Percentiles rank a stretch among this genome's conserved stretches.
Conservation (phyloP, 2,888 invertebrate genomes). For the Baccha elongata region DNA sequence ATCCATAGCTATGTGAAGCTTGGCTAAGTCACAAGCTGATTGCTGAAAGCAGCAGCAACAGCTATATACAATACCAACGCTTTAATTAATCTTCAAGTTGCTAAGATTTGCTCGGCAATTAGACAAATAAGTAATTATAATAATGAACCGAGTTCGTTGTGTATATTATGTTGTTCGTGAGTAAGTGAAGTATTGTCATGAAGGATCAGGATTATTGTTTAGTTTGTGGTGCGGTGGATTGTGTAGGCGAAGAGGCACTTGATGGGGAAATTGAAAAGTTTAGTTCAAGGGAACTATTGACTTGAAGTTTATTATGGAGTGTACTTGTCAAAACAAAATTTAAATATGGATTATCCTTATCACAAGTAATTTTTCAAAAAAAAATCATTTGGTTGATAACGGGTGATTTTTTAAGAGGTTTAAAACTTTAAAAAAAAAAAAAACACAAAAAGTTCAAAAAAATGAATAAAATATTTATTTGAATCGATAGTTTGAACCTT, state of each 20-base stretch:
- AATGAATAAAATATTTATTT: no score
- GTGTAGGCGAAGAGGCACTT: slow-evolving; percentile 15
- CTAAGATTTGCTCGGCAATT: slow-evolving; percentile 72
- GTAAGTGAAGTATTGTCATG: slow-evolving; percentile 38
- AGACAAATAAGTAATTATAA: slow-evolving; percentile 73
- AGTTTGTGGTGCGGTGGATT: slow-evolving; percentile 25
- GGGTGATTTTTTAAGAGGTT: no score
- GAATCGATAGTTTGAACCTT: no score
- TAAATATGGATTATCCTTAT: no score
- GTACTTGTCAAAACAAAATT: no score
- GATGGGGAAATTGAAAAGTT: slow-evolving; percentile 18
- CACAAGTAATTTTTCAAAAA: no score
- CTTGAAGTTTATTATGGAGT: no score
- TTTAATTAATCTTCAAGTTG: slow-evolving; percentile 72
- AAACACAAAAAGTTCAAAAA: no score
- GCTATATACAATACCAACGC: slow-evolving; percentile 13
- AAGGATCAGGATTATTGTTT: slow-evolving; percentile 45
- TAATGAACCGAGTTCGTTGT: slow-evolving; percentile 53
- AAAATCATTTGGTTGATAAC: no score
- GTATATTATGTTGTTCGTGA: slow-evolving; percentile 41
- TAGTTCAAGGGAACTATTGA: no score
- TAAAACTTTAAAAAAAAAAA: no score
- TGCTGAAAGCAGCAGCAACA: slow-evolving; percentile 10
- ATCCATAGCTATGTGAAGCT: background rate
- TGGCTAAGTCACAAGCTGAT: slow-evolving; percentile 5